Percentiles rank a stretch among this genome's conserved stretches.
Evolutionary conservation across 2,888 invertebrate species (phyloP).

Genomic region (Zootermopsis nevadensis): DNA sequence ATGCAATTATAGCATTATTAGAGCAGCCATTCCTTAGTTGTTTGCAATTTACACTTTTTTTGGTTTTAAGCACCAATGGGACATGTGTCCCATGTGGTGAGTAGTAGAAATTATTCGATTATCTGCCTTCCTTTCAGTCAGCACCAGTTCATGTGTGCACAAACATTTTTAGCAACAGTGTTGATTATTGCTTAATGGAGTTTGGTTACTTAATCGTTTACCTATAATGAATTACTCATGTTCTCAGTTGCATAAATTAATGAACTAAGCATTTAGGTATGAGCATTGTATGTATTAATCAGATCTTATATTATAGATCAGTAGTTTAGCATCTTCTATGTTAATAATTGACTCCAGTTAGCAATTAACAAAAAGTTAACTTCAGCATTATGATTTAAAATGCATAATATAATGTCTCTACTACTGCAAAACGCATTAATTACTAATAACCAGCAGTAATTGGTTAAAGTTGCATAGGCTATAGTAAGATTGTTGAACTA

Average conservation of each 20-base stretch:
- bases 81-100: background rate
- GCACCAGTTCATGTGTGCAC: background rate
- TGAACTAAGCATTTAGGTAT: no score
- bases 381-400: background rate
- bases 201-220: background rate
- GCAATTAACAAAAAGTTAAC: background rate
- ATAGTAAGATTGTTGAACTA: slow-evolving; percentile 3
- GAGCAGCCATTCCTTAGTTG: background rate
- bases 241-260: background rate
- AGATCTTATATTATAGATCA: background rate
- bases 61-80: background rate
- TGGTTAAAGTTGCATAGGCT: background rate
- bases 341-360: slow-evolving; percentile 11
- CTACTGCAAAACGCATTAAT: background rate
- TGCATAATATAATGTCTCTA: background rate
- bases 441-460: slow-evolving; percentile 1
- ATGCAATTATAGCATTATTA: background rate
- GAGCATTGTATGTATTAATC: background rate
- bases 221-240: background rate
- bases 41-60: background rate
- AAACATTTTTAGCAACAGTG: no score
- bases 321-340: background rate
- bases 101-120: background rate
- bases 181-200: background rate
- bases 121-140: background rate